These are phyloP conservation scores for Bambusicola thoracicus DNA, from an alignment of 2,113 vertebrate species.

Conservation along the genomic window DNA sequence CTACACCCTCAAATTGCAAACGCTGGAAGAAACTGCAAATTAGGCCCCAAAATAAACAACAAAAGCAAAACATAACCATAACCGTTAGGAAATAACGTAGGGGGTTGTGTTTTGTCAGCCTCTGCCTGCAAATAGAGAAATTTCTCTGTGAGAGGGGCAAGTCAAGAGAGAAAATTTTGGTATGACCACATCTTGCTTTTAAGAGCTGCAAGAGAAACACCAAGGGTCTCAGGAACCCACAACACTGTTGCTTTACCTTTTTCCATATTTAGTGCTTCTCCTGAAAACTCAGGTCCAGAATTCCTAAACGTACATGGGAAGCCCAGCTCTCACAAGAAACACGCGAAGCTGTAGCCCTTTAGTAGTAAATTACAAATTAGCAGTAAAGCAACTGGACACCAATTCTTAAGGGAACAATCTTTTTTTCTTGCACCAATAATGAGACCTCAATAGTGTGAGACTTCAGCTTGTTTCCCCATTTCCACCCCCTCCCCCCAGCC, in stretches of 20 bases:
- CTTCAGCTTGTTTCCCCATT: not conserved
- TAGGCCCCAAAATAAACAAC: not conserved
- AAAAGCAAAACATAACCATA: not conserved
- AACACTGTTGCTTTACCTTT: not conserved
- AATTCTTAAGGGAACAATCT: not conserved
- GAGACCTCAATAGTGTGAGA: not conserved
- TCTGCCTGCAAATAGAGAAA: not conserved
- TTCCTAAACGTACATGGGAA: slow-evolving; percentile 8
- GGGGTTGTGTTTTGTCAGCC: slow-evolving; percentile 21
- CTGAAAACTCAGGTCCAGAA: not conserved
- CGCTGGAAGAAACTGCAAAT: not conserved
- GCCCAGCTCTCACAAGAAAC: not conserved
- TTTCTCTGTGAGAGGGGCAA: not conserved
- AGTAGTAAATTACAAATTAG: not conserved
- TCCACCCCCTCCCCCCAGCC: not conserved
- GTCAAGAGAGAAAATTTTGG: not conserved
- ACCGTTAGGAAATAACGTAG: not conserved
- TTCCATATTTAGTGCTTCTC: not conserved
- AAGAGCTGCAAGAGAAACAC: not conserved
- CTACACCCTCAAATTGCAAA: not conserved
- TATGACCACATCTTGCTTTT: slow-evolving; percentile 4
- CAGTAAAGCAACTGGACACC: not conserved
- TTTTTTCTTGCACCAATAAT: not conserved
- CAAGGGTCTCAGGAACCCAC: not conserved
- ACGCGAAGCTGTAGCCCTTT: not conserved